Base-by-base conservation (phyloP, 2,797 vertebrate genomes). In the Jordanella pulchra region DNA sequence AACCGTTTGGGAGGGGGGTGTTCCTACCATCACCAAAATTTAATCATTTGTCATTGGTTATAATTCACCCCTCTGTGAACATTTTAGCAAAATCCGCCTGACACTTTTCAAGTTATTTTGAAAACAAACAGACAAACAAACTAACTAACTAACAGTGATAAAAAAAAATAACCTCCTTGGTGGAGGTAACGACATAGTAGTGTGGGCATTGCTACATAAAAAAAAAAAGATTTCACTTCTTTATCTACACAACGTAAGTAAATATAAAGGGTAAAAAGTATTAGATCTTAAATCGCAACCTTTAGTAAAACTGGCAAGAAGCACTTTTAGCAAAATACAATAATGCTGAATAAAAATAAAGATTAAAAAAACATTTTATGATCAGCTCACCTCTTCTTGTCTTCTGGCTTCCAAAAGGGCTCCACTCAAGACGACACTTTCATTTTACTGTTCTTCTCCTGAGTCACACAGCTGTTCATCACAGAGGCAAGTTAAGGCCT, bases 351-450 rank as follows among this genome's bases (percentile, higher is more conserved):
- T 13, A 35, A 0, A 17, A 1, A 0, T 3, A 1, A 21, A 58
- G 28, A 21, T 32, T 1, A 21, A 35, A 39, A n/a, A 60, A 61
- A 39, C 12, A 39, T 7, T 0, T 61, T 15, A n/a, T 42, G 3
- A 35, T 51, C 53, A 30, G 13, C 71, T 84, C 81, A 86, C 81
- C 84, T 73, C 1, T 65, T 2, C 1, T 3, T 63, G 60, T 64
- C 48, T 51, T 75, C 53, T 44, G 18, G 39, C 48, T 35, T 50
- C 63, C 21, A 18, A 63, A 42, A 42, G 25, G 3, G 11, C 18
- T 79, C 17, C 27, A 44, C 23, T 73, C 58, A 61, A 44, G 7
- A 53, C 0, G 1, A 3, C 21, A 47, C 1, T 0, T 30, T 72
- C 15, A 51, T 63, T 7, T 32, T 25, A 27, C 15, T 66, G 55